Conservation (phyloP, 2,888 invertebrate genomes). For the Microplitis manilae region DNA sequence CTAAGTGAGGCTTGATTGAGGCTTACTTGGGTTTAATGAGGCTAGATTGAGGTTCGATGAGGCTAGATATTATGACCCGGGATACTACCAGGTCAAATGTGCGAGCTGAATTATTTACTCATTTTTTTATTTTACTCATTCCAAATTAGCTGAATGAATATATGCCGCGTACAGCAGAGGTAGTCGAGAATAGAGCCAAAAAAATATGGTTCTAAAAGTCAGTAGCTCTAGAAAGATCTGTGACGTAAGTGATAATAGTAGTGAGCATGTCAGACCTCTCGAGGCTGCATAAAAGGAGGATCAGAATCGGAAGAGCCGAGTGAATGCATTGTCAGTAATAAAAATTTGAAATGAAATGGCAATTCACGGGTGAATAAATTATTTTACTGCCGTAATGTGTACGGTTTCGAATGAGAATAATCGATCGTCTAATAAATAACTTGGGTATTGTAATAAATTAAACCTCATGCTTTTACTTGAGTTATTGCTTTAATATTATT, state of each 20-base stretch:
- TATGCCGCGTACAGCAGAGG: too few species aligned
- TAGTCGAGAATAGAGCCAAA: too few species aligned
- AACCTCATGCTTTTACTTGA: not conserved
- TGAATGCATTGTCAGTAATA: not conserved
- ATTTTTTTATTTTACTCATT: too few species aligned
- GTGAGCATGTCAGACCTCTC: not conserved
- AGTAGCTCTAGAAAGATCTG: not conserved
- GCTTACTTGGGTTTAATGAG: too few species aligned
- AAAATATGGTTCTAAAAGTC: not conserved
- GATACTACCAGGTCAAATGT: too few species aligned
- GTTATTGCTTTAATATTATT: not conserved
- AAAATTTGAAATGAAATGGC: not conserved
- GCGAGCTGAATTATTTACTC: too few species aligned
- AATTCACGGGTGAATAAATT: not conserved
- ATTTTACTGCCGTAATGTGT: not conserved
- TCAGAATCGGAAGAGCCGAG: not conserved
- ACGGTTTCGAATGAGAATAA: not conserved
- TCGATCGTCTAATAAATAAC: not conserved
- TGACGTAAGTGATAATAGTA: not conserved
- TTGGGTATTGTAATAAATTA: not conserved
- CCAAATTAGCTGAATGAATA: too few species aligned
- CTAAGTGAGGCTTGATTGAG: too few species aligned
- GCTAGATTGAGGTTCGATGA: too few species aligned
- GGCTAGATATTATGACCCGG: too few species aligned
- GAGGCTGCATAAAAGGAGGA: not conserved